Evolutionary conservation across 2,797 vertebrate species (phyloP).

Genomic region (Acanthiza pusilla): DNA sequence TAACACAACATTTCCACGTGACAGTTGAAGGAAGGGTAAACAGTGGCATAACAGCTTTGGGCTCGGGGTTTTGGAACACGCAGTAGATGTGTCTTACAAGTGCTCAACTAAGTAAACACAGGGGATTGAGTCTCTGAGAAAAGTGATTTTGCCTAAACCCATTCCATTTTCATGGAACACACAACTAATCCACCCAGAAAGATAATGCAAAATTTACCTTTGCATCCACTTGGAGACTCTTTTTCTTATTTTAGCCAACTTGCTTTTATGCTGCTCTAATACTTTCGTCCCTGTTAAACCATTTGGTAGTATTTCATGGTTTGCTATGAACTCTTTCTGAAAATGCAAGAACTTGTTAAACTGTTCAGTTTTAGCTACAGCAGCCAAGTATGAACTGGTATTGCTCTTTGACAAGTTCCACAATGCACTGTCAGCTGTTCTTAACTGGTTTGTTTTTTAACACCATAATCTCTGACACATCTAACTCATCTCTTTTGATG

Average conservation of each 20-base stretch:
- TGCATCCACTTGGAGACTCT: background rate
- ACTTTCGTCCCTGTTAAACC: conserved; percentile 34
- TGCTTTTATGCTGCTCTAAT: conserved; percentile 62
- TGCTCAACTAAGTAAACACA: background rate
- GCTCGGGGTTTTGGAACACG: background rate
- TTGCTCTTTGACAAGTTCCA: background rate
- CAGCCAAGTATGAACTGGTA: conserved; percentile 28
- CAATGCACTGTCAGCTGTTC: background rate
- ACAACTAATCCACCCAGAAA: background rate
- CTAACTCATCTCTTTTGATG: conserved; percentile 24
- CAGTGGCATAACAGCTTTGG: background rate
- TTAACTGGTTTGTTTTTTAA: background rate
- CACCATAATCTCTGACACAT: conserved; percentile 20
- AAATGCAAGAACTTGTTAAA: conserved; percentile 62
- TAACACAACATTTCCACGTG: background rate
- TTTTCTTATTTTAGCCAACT: conserved; percentile 70
- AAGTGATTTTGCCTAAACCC: background rate
- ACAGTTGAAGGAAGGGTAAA: background rate
- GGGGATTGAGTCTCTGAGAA: background rate
- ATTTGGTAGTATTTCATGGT: conserved; percentile 38
- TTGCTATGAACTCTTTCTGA: conserved; percentile 47
- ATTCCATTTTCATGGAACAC: background rate
- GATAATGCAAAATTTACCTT: background rate
- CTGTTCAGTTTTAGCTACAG: conserved; percentile 48
- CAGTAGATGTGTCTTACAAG: background rate